Evolutionary conservation across 2,797 vertebrate species (phyloP), one percentile per base, ranked within the genome.

Genomic region (Margarornis squamiger): DNA sequence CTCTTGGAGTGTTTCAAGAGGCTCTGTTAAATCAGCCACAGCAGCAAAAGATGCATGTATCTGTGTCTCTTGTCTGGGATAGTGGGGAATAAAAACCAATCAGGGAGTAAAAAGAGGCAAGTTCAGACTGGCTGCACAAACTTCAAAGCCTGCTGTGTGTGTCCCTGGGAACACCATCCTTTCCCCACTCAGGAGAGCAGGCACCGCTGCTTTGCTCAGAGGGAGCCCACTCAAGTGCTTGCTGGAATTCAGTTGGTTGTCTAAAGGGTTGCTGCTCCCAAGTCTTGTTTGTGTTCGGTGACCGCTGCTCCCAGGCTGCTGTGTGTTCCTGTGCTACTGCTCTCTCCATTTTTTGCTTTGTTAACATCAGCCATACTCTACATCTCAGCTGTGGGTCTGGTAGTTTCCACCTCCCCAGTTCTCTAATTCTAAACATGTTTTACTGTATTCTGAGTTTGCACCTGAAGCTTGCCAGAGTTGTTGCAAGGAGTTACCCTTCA

Each of bases 21-120:
- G 38, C 27, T 49, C 61, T 82, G 65, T 92, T 90, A 85, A 96
- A 93, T 77, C 38, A 54, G 23, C 57, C 52, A 71, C 43, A 72
- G 59, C 58, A 75, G 76, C 21, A 57, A 67, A 76, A 92, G 51
- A 57, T 55, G 59, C 10, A 17, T 55, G 0, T 81, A 76, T 63
- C 57, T 87, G n/a, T 81, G 55, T 30, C 39, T 84, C 9, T 72
- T 73, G 22, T 32, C 51, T 70, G 45, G n/a, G 46, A 68, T n/a
- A 86, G 36, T 20, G 61, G 62, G 54, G 38, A 86, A 39, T 88
- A 70, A 86, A 94, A 61, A 6, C 5, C 39, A 17, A 36, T 55
- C 43, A 39, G 51, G 54, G n/a, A 73, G 26, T 76, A 75, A 90
- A 92, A 57, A n/a, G 62, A 84, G 62, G 30, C 4, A 16, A 90